Conservation (phyloP, 1,140 invertebrate species). For the Phenacoccus solenopsis region DNA sequence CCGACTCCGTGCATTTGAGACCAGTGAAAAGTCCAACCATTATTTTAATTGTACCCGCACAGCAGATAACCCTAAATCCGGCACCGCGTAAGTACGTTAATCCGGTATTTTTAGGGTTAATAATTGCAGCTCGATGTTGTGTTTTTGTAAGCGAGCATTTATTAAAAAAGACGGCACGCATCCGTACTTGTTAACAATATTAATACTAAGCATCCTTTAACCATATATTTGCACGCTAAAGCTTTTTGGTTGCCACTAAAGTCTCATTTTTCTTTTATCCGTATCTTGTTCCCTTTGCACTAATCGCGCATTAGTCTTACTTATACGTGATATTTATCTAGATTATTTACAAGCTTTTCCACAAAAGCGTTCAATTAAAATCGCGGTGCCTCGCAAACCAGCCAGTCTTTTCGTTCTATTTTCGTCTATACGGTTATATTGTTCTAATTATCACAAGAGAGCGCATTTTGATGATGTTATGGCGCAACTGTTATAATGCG, state of each 20-base stretch:
- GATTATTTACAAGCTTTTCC: conserved; percentile 1
- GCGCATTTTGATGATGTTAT: not conserved
- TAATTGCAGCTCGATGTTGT: too few relatives aligned
- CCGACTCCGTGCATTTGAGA: too few relatives aligned
- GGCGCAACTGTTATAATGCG: too few relatives aligned
- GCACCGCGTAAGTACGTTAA: too few relatives aligned
- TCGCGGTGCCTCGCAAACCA: not conserved
- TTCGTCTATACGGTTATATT: not conserved
- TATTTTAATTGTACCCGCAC: too few relatives aligned
- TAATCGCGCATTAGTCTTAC: conserved; percentile 16
- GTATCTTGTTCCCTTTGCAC: not conserved
- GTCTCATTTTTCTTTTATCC: not conserved
- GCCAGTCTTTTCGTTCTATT: not conserved
- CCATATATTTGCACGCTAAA: too few relatives aligned
- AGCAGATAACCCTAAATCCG: too few relatives aligned
- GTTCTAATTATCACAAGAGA: not conserved
- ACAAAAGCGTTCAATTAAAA: not conserved
- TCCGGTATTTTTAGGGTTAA: too few relatives aligned
- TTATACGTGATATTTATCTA: conserved; percentile 13
- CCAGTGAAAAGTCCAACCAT: too few relatives aligned
- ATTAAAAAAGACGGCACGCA: too few relatives aligned
- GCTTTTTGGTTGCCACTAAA: too few relatives aligned
- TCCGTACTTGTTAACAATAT: not conserved
- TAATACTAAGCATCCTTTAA: not conserved
- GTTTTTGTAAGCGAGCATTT: too few relatives aligned